Evolutionary conservation across 2,888 invertebrate genomes (phyloP).

Genomic region (Tetragnatha montana): DNA sequence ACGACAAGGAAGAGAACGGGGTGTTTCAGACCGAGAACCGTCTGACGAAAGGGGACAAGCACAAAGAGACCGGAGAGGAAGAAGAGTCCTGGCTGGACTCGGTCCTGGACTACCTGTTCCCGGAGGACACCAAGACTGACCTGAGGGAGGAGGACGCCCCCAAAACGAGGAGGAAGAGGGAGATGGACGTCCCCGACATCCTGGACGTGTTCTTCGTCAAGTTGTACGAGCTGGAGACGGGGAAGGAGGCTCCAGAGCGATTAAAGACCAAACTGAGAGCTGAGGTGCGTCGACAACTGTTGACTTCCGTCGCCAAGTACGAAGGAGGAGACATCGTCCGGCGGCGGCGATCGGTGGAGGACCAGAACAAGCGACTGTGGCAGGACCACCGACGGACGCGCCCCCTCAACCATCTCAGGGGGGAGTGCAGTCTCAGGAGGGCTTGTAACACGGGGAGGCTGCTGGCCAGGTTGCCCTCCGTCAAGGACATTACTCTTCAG

Average conservation of each 20-base stretch:
- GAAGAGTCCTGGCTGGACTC: slow-evolving; percentile 51
- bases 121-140: slow-evolving; percentile 5
- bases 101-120: slow-evolving; percentile 55
- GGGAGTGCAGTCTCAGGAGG: slow-evolving; percentile 44
- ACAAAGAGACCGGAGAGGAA: slow-evolving; percentile 17
- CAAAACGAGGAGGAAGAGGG: slow-evolving; percentile 14
- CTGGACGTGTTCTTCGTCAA: slow-evolving; percentile 5
- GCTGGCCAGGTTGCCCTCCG: slow-evolving; percentile 58
- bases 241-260: background rate
- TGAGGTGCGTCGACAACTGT: background rate
- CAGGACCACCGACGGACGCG: slow-evolving; percentile 19
- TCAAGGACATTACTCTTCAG: slow-evolving; percentile 60
- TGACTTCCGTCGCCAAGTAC: background rate
- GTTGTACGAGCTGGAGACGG: background rate
- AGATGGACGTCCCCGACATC: background rate
- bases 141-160: background rate
- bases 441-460: slow-evolving; percentile 67
- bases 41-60: background rate
- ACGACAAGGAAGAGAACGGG: background rate
- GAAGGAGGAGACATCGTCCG: background rate
- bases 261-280: background rate
- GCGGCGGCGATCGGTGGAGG: slow-evolving; percentile 28
- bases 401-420: slow-evolving; percentile 15
- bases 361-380: slow-evolving; percentile 30
- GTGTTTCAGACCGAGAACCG: background rate